Evolutionary conservation across 2,113 vertebrate genomes (phyloP).

Genomic region (Mandrillus leucophaeus): DNA sequence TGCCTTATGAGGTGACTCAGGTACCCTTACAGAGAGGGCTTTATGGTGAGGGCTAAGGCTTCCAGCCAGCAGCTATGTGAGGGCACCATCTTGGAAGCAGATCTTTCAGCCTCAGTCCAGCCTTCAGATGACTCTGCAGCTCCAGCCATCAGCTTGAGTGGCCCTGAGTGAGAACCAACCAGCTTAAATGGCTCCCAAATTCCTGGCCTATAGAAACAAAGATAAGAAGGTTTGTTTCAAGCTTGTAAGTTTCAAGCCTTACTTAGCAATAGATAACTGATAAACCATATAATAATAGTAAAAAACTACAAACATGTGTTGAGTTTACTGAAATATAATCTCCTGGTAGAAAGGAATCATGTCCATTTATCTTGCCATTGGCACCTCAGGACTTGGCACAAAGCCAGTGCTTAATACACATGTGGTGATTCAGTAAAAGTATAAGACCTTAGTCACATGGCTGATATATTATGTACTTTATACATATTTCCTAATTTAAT

Average conservation of each 20-base stretch:
- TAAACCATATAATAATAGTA: background rate
- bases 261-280: background rate
- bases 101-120: background rate
- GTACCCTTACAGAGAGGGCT: background rate
- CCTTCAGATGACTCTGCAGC: background rate
- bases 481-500: background rate
- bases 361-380: background rate
- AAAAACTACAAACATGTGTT: background rate
- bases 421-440: background rate
- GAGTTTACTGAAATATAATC: background rate
- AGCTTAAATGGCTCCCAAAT: background rate
- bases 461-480: background rate
- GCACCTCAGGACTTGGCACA: background rate
- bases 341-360: background rate
- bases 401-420: background rate
- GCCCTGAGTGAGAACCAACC: background rate
- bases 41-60: fast-evolving
- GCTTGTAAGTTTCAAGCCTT: background rate
- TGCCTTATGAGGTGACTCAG: background rate
- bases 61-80: background rate
- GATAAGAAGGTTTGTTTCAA: background rate
- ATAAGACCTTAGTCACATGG: background rate
- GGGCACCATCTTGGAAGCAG: background rate
- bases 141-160: background rate
- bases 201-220: background rate